Base-by-base conservation (phyloP, 2,797 vertebrate species). In the Myiothlypis coronata region DNA sequence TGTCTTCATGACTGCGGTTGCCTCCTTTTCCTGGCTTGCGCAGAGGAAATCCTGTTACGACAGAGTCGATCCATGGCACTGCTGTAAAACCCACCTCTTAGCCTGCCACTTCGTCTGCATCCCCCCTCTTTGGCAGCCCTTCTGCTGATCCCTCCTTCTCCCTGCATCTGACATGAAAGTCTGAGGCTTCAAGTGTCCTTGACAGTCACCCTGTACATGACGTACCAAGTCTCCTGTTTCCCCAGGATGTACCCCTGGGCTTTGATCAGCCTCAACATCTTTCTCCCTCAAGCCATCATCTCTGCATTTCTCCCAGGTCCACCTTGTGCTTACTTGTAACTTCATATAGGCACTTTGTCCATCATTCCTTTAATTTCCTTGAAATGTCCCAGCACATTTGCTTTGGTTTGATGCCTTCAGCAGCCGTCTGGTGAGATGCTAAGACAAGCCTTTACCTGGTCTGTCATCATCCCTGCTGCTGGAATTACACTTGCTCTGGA, bases 31-130 rank as follows among this genome's bases (percentile, higher is more conserved):
- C 85, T 89, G 88, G 55, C 53, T 79, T 74, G 77, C 4, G 0
- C 68, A 56, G 67, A 90, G 93, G 92, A 96, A 95, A 92, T 95
- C 93, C 88, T 87, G 92, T 93, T 94, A 90, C 4, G 1, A 59
- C 83, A 69, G 2, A 39, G 80, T 57, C 2, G 0, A 81, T 90
- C 84, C 85, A 64, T 4, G 5, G 65, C 1, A 0, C 59, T 82
- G 86, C 86, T 93, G 81, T 74, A 90, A 76, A 86, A 26, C 13
- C 49, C 61, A 85, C 67, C 46, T 69, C 57, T 35, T 23, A 78
- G 67, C n/a, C 64, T 87, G 37, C 12, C 37, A 39, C 37, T 39
- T 39, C 13, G 37, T 39, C 37, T 39, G 39, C 43, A 12, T 72
- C 61, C 67, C 30, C 49, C 35, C 22, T 82, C 61, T 49, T 56